Conservation (phyloP, 2,797 vertebrate species). For the Agapornis canus region DNA sequence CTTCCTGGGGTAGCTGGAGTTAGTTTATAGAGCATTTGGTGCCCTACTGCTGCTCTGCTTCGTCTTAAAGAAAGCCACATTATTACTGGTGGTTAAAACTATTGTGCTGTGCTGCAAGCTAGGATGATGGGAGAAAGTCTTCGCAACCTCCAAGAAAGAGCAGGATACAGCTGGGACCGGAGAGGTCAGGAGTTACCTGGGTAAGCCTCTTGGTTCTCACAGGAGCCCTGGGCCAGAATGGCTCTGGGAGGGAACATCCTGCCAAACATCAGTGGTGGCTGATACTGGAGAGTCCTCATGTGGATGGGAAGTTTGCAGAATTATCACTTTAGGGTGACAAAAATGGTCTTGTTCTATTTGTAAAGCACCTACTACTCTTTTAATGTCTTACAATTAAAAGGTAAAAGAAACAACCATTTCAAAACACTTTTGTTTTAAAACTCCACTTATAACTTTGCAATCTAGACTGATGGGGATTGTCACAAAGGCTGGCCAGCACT, state of each 20-base stretch:
- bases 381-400: background rate
- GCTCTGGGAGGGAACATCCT: background rate
- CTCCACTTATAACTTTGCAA: background rate
- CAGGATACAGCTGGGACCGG: background rate
- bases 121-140: background rate
- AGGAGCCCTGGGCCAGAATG: fast-evolving
- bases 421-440: background rate
- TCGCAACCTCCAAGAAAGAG: background rate
- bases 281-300: fast-evolving
- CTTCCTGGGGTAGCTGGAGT: background rate
- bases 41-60: background rate
- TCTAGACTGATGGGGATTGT: background rate
- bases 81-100: background rate
- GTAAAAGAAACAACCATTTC: background rate
- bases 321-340: background rate
- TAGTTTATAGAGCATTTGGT: fast-evolving
- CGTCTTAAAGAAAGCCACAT: background rate
- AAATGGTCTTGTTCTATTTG: background rate
- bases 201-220: background rate
- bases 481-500: background rate
- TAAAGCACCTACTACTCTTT: background rate
- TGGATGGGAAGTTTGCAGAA: background rate
- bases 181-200: fast-evolving
- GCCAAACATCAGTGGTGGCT: background rate
- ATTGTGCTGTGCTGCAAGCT: background rate